A percentile compares a stretch with the other conserved stretches of the same genome.
Evolutionary conservation across 2,888 invertebrate genomes (phyloP).

Genomic region (Myopa tessellatipennis): DNA sequence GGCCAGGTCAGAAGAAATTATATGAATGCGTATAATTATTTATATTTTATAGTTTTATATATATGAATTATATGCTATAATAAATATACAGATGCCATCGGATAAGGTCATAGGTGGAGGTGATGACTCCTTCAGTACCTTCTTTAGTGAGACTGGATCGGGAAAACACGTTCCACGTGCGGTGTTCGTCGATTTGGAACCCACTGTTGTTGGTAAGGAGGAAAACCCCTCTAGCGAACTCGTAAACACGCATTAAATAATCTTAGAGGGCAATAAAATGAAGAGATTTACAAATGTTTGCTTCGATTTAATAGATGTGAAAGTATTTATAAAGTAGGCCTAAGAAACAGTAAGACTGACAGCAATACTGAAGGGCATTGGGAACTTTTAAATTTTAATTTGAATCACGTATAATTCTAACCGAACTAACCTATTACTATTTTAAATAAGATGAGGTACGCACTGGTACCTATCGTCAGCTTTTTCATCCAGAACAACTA

Average conservation of each 20-base stretch:
- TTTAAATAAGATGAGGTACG: slow-evolving; percentile 78
- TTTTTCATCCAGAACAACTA: slow-evolving; percentile 92
- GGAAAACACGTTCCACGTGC: slow-evolving; percentile 90
- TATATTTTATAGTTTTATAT: no score
- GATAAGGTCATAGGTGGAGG: slow-evolving; percentile 81
- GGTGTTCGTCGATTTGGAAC: slow-evolving; percentile 91
- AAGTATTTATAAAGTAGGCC: no score
- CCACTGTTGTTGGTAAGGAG: slow-evolving; percentile 86
- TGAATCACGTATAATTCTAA: not conserved
- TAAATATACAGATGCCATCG: slow-evolving; percentile 75
- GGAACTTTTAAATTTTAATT: not conserved
- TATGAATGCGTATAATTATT: not conserved
- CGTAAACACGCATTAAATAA: no score
- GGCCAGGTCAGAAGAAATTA: slow-evolving; percentile 71
- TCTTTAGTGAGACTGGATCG: slow-evolving; percentile 78
- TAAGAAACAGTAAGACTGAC: no score
- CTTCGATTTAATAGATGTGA: no score
- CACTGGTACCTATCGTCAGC: slow-evolving; percentile 82
- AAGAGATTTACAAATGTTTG: no score
- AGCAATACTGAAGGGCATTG: no score
- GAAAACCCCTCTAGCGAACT: not conserved
- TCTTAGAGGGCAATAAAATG: no score
- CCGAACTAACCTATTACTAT: slow-evolving; percentile 7
- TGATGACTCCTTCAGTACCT: slow-evolving; percentile 82
- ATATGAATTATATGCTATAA: no score